Conservation (phyloP, 2,888 invertebrate genomes). For the Papilio gigon region DNA sequence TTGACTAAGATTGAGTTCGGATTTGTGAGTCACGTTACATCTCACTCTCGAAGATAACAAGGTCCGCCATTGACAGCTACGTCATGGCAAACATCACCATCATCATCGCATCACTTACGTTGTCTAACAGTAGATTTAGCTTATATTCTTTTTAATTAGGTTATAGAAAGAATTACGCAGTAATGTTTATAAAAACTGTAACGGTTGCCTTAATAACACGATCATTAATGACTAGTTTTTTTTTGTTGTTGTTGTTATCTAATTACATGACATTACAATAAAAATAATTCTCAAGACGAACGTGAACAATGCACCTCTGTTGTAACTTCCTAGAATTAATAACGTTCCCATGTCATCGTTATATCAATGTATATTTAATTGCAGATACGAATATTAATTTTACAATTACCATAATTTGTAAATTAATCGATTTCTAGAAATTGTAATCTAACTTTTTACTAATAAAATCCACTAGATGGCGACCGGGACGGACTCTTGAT, state of each 20-base stretch:
- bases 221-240: slow-evolving; percentile 29
- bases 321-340: slow-evolving; percentile 37
- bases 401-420: neutral
- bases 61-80: no score
- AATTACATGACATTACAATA: slow-evolving; percentile 32
- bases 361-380: slow-evolving; percentile 24
- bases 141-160: no score
- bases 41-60: no score
- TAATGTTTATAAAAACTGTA: slow-evolving; percentile 22
- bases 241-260: slow-evolving; percentile 24
- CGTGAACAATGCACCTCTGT: slow-evolving; percentile 32
- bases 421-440: slow-evolving; percentile 14
- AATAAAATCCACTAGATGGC: no score
- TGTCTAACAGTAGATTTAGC: no score
- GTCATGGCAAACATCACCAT: no score
- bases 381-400: neutral
- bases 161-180: neutral
- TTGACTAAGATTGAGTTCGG: no score
- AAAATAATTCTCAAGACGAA: slow-evolving; percentile 27
- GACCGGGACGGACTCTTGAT: no score
- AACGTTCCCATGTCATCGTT: slow-evolving; percentile 6
- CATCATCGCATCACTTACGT: no score
- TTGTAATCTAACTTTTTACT: neutral
- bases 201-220: slow-evolving; percentile 9
- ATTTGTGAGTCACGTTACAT: no score